Evolutionary conservation across 2,113 vertebrate species (phyloP), one percentile per base, ranked within the genome.

Genomic region (Protobothrops flavoviridis): DNA sequence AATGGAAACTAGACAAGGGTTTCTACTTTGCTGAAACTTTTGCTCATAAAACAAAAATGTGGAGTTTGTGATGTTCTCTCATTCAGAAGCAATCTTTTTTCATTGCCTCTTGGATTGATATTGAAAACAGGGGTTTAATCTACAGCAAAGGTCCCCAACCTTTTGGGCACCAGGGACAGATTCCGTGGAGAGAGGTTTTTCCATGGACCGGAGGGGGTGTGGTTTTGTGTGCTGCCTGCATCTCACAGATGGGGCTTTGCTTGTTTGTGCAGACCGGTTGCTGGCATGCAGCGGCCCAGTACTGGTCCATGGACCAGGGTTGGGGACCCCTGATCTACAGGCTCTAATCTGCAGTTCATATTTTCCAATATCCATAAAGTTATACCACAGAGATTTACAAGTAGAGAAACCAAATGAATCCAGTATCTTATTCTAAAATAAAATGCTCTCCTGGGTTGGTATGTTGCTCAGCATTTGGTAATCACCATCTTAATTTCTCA

Each of bases 1-100:
- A 94, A 95, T 91, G 91, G 87, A 24, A 96, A 92, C 45, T 17
- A 95, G 85, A 39, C 12, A 85, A 64, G 26, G 13, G 4, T 50
- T 93, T 92, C 39, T 56, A 59, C 11, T 23, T 86, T 1, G 0
- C 0, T 86, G 17, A 57, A 48, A 2, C 33, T 94, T 50, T 89
- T 57, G 17, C 48, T 9, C 29, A 69, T 91, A 74, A 95, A 87
- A 90, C 74, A 89, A 88, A 59, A 55, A 87, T 92, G 2, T 69
- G 87, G 4, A 88, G 61, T 61, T 94, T 45, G 8, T 69, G 3
- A 87, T 88, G 45, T 91, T 92, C 61, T 94, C 33, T 53, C 61
- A 7, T 92, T 93, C 50, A 45, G 20, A 4, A 85, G 21, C 85
- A 90, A 52, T 92, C 7, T 33, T 0, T 91, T 50, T 92, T 93